Conservation (phyloP, 2,113 vertebrate species). For the Gadus chalcogrammus region DNA sequence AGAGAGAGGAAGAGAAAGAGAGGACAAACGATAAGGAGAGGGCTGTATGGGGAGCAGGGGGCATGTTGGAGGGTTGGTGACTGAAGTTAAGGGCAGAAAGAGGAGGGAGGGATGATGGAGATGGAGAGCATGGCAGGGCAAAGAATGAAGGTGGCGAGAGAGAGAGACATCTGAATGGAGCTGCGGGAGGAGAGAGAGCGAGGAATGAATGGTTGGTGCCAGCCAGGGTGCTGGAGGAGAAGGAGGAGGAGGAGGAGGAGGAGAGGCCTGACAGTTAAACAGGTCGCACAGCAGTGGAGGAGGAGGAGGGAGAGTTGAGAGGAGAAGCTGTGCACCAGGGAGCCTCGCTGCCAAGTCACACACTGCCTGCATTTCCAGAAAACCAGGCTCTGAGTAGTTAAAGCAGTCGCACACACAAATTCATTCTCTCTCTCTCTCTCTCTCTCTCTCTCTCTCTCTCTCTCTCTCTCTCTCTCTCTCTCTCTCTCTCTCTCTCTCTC, state of each 20-base stretch:
- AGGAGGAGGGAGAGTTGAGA: slow-evolving; percentile 5
- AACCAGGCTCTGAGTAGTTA: slow-evolving; percentile 50
- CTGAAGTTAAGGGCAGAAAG: slow-evolving; percentile 17
- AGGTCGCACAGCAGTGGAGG: background rate
- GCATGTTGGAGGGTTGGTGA: slow-evolving; percentile 8
- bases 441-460: background rate
- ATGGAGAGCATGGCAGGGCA: background rate
- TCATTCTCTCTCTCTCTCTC: background rate
- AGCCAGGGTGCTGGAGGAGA: background rate
- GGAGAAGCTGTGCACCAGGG: slow-evolving; percentile 50
- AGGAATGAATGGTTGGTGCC: background rate
- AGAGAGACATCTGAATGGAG: background rate
- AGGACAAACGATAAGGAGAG: slow-evolving; percentile 10
- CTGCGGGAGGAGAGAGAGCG: background rate
- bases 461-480: slow-evolving; percentile 8
- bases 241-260: slow-evolving; percentile 2
- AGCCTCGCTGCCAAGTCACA: slow-evolving; percentile 54
- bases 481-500: too few species aligned
- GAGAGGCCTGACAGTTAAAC: slow-evolving; percentile 31
- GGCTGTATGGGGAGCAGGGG: slow-evolving; percentile 3
- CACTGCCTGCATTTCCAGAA: slow-evolving; percentile 60
- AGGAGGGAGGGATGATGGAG: slow-evolving; percentile 11
- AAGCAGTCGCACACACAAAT: slow-evolving; percentile 18
- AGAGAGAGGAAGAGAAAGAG: slow-evolving; percentile 17
- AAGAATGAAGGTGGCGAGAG: background rate